Conservation (phyloP, 2,797 vertebrate genomes). For the Muraenolepis orangiensis region DNA sequence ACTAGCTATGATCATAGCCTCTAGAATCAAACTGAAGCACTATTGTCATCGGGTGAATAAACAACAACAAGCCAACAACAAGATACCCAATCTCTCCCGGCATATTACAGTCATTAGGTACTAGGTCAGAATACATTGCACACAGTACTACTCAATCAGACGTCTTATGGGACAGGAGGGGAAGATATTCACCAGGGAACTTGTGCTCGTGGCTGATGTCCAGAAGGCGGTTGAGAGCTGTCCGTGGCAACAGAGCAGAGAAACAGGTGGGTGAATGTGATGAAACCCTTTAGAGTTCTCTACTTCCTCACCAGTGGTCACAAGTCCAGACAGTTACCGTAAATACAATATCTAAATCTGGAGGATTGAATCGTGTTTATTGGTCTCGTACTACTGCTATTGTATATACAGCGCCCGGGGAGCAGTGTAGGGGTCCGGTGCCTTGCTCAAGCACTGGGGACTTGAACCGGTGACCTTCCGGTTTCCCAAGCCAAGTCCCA, state of each 20-base stretch:
- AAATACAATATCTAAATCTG: too few species aligned
- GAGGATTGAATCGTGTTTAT: too few species aligned
- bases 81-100: background rate
- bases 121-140: background rate
- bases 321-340: background rate
- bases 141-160: background rate
- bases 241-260: constrained; percentile 16
- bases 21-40: background rate
- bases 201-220: constrained; percentile 91
- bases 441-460: too few species aligned
- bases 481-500: too few species aligned
- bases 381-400: too few species aligned
- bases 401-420: too few species aligned
- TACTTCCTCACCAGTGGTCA: background rate
- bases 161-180: background rate
- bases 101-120: background rate
- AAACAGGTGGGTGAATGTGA: background rate
- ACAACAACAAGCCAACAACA: background rate
- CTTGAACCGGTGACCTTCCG: too few species aligned
- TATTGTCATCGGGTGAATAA: background rate
- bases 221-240: constrained; percentile 90
- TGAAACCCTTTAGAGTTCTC: background rate
- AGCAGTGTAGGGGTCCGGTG: too few species aligned
- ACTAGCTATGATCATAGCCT: background rate
- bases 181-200: constrained; percentile 86